Evolutionary conservation across 2,797 vertebrate genomes (phyloP).

Genomic region (Alfaro cultratus): DNA sequence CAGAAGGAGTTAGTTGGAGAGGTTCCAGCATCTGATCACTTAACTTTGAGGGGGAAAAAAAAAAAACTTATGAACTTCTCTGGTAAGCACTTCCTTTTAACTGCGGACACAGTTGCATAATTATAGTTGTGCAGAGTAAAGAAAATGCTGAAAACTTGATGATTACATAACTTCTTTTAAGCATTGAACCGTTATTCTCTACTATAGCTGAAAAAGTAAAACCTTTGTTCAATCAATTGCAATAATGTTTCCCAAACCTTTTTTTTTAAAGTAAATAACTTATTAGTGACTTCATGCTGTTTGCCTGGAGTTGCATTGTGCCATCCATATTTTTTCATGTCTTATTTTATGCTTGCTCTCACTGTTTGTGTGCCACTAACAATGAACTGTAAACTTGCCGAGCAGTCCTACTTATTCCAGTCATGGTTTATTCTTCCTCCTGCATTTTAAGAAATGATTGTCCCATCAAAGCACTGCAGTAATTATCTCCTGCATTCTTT

Average conservation of each 20-base stretch:
- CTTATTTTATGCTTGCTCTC: neutral
- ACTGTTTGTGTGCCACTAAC: neutral
- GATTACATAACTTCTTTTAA: neutral
- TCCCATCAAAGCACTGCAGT: slow-evolving; percentile 51
- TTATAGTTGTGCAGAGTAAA: neutral
- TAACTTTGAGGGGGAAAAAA: no score
- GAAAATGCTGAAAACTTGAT: neutral
- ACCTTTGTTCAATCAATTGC: neutral
- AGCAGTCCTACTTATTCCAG: slow-evolving; percentile 22
- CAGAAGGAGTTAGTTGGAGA: no score
- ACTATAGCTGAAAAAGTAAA: neutral
- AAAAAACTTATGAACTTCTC: neutral
- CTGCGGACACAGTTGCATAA: neutral
- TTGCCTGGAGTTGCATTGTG: slow-evolving; percentile 31
- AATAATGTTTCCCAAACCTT: neutral
- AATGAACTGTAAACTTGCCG: slow-evolving; percentile 14
- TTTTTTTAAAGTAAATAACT: neutral
- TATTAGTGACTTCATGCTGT: neutral
- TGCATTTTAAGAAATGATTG: slow-evolving; percentile 52
- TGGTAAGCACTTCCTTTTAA: neutral
- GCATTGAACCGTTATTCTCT: neutral
- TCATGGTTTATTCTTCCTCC: neutral
- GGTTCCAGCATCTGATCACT: no score
- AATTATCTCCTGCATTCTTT: slow-evolving; percentile 64
- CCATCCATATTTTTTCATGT: neutral